Evolutionary conservation across 2,888 invertebrate species (phyloP).

Genomic region (Noctua pronuba): DNA sequence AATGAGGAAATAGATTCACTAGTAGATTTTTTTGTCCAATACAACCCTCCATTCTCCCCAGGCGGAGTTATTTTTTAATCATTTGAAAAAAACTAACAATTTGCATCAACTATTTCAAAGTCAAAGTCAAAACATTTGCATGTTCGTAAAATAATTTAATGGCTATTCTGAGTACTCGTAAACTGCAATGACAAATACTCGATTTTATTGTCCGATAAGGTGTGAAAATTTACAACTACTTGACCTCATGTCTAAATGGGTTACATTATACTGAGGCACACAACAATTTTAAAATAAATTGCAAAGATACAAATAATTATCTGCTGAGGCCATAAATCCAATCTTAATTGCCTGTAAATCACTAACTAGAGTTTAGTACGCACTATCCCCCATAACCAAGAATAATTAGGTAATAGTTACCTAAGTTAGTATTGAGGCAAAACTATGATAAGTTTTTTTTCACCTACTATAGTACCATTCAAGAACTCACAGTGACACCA

Average conservation of each 20-base stretch:
- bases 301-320: neutral
- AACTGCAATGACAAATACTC: neutral
- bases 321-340: neutral
- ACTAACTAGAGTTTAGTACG: too few species aligned
- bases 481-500: too few species aligned
- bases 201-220: neutral
- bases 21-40: neutral
- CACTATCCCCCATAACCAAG: too few species aligned
- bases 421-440: too few species aligned
- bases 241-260: neutral
- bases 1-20: neutral
- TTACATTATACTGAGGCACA: neutral
- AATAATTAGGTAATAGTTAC: too few species aligned
- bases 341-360: too few species aligned
- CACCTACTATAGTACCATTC: too few species aligned
- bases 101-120: neutral
- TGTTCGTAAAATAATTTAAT: constrained; percentile 24
- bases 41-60: neutral
- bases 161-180: neutral
- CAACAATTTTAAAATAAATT: neutral
- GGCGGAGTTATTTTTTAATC: neutral
- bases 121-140: too few species aligned
- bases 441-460: too few species aligned
- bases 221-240: constrained; percentile 18
- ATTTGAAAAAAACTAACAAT: neutral